A percentile compares a stretch with the other conserved stretches of the same genome.
phyloP scores from a whole-genome alignment of 1,140 invertebrate genomes.

The Mylabris phalerata region DNA sequence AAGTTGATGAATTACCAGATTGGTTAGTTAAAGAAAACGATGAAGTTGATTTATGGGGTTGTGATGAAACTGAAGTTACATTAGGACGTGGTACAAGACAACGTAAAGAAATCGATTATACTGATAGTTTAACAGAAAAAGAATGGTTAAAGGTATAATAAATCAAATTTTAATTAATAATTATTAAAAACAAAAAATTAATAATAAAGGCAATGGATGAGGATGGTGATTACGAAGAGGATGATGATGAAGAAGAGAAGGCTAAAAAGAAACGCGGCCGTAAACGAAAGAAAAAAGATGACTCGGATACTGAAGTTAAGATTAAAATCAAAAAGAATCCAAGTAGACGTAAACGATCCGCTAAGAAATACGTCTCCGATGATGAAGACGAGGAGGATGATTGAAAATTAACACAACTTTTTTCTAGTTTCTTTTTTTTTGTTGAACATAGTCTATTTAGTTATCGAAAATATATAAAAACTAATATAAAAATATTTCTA shows the following conservation, averaged over 20 bases:
- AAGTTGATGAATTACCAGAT: conserved; percentile 87
- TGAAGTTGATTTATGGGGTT: conserved; percentile 72
- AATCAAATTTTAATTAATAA: too few relatives aligned
- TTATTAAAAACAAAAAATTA: too few relatives aligned
- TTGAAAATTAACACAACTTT: conserved; percentile 20
- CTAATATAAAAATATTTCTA: too few relatives aligned
- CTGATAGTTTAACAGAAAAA: conserved; percentile 91
- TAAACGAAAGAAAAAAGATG: conserved; percentile 54
- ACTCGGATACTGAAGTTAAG: conserved; percentile 48
- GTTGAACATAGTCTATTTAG: too few relatives aligned
- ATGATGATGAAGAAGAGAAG: conserved; percentile 60
- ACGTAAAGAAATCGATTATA: conserved; percentile 96
- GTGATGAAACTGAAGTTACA: conserved; percentile 76
- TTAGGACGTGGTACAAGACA: conserved; percentile 84
- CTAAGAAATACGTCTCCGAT: conserved; percentile 67
- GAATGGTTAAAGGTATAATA: conserved; percentile 77
- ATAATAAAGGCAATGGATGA: conserved; percentile 50
- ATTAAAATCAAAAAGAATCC: conserved; percentile 45
- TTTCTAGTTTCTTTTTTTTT: too few relatives aligned
- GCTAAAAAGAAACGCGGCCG: conserved; percentile 53
- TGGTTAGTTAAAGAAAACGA: conserved; percentile 94
- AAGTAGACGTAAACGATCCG: conserved; percentile 54
- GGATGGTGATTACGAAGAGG: conserved; percentile 74
- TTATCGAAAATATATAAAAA: too few relatives aligned
- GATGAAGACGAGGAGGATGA: conserved; percentile 67